phyloP scores from a whole-genome alignment of 2,797 vertebrate genomes.

The Coracias cyanogaster region DNA sequence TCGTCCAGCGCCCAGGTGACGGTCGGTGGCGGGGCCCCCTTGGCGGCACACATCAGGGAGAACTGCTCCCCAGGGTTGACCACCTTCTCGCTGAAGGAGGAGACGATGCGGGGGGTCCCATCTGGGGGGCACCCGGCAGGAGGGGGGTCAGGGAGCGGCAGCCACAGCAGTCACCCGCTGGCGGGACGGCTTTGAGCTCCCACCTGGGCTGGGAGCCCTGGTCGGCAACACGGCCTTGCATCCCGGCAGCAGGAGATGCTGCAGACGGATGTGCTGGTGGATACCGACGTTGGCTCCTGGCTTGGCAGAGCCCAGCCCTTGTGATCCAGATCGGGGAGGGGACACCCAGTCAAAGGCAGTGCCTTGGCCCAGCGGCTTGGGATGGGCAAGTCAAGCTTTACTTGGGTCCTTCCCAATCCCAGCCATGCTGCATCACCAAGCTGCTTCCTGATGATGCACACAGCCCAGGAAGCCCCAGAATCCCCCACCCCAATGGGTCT shows the following conservation, averaged over 20 bases:
- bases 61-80: conserved; percentile 97
- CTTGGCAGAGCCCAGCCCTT: neutral
- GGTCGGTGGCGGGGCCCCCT: conserved; percentile 94
- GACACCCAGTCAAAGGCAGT: neutral
- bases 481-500: fast-evolving
- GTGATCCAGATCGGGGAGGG: neutral
- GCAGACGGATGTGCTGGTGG: fast-evolving
- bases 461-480: neutral
- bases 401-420: fast-evolving
- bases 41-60: conserved; percentile 95
- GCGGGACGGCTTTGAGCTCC: neutral
- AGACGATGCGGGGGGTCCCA: conserved; percentile 95
- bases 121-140: conserved; percentile 79
- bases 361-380: fast-evolving
- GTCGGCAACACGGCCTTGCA: fast-evolving
- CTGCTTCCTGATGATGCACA: fast-evolving
- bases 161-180: neutral
- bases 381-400: fast-evolving
- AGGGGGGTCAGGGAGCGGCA: conserved; percentile 28
- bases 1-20: conserved; percentile 98
- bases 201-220: neutral
- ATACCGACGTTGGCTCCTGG: fast-evolving
- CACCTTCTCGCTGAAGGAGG: conserved; percentile 98
- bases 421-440: fast-evolving
- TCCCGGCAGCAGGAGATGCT: neutral